Percentiles rank a stretch among this genome's conserved stretches.
Evolutionary conservation across 1,140 invertebrate genomes (phyloP).

Genomic region (Drosophila jambulina): DNA sequence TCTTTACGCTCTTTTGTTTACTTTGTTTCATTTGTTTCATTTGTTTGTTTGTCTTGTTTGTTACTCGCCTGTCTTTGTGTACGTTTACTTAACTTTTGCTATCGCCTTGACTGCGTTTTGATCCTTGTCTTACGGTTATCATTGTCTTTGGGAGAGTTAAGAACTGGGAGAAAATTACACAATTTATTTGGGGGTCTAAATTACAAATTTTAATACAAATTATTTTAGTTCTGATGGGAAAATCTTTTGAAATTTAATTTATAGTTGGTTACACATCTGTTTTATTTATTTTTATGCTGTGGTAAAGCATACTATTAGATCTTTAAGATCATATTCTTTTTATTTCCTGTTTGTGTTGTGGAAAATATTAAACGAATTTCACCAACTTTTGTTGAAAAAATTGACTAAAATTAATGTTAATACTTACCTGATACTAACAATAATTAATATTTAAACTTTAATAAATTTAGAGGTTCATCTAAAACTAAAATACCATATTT

Average conservation of each 20-base stretch:
- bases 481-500: no score
- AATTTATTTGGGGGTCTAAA: background rate
- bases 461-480: no score
- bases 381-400: no score
- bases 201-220: no score
- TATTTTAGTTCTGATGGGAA: background rate
- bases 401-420: no score
- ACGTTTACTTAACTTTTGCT: slow-evolving; percentile 46
- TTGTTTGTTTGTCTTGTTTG: slow-evolving; percentile 42
- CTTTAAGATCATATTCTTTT: no score
- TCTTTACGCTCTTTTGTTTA: slow-evolving; percentile 36
- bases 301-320: no score
- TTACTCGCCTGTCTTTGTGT: slow-evolving; percentile 26
- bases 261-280: background rate
- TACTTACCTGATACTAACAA: no score
- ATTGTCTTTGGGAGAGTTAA: background rate
- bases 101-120: slow-evolving; percentile 15
- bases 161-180: background rate
- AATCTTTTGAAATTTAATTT: background rate
- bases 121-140: slow-evolving; percentile 4
- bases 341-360: no score
- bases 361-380: no score
- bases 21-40: slow-evolving; percentile 36
- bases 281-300: background rate
- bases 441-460: no score